Evolutionary conservation across 2,888 invertebrate species (phyloP), one percentile per base, ranked within the genome.

Genomic region (Euspilapteryx auroguttella): DNA sequence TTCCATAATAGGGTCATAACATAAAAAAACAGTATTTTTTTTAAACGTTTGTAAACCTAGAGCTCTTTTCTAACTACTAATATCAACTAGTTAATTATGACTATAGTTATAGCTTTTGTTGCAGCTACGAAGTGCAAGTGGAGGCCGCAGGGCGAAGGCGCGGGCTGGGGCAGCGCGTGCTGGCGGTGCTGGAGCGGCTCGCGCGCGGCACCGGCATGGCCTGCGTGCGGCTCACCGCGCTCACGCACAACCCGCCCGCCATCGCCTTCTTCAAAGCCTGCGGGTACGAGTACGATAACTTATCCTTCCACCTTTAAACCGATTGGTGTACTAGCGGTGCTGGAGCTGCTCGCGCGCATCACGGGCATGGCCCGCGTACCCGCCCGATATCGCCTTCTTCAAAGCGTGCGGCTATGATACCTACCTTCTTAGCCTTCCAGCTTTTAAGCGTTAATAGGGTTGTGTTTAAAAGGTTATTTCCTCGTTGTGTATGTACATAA

Each of bases 61-160:
- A 23, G 5, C 11, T 23, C 5, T 7, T 10, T 10, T 23, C 11
- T n/a, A 23, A 23, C 6, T 23, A 23, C n/a, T 20, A 20, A 20
- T 20, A 20, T 20, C 8, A 20, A 20, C 8, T 20, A 20, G 8
- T 20, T n/a, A n/a, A n/a, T 11, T 11, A 13, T n/a, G n/a, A 15
- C n/a, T n/a, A n/a, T n/a, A n/a, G n/a, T n/a, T n/a, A n/a, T n/a
- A n/a, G n/a, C 11, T 10, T 14, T 15, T 15, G 34, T 55, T 55
- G 37, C 56, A 91, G 92, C 56, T 95, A 94, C 68, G 94, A 94
- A 59, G 79, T 94, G 36, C 94, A 95, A 61, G 75, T 94, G 40
- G 86, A 86, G 48, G 59, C 80, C 28, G 68, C 64, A 7, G 80
- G 83, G 15, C 81, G 88, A 36, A 77, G 89, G 34, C 86, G 86